Evolutionary conservation across 2,888 invertebrate species (phyloP).

Genomic region (Argyresthia goedartella): DNA sequence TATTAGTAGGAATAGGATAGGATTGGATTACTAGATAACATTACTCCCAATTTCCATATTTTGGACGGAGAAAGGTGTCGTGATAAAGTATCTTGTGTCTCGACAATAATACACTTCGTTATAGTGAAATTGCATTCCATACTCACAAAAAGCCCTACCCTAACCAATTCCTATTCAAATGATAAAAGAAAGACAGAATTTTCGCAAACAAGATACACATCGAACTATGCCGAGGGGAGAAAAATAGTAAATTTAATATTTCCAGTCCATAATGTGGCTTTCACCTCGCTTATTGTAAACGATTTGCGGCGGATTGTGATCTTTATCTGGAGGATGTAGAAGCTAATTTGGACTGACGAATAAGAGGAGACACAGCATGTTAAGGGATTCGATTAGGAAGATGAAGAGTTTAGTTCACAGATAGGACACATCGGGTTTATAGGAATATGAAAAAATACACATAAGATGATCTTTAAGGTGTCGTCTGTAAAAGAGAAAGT

Average conservation of each 20-base stretch:
- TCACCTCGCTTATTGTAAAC: neutral
- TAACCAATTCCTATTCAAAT: neutral
- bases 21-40: too few relatives aligned
- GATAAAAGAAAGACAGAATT: neutral
- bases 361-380: neutral
- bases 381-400: neutral
- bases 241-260: conserved; percentile 29
- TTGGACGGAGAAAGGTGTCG: too few relatives aligned
- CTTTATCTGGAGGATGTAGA: neutral
- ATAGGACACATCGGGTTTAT: neutral
- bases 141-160: too few relatives aligned
- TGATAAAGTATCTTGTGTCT: too few relatives aligned
- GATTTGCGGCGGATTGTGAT: neutral
- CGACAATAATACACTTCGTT: too few relatives aligned
- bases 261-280: conserved; percentile 28
- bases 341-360: neutral
- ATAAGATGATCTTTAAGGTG: too few relatives aligned
- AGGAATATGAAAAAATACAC: too few relatives aligned
- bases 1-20: too few relatives aligned
- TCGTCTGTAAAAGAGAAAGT: too few relatives aligned
- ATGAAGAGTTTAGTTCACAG: neutral
- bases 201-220: conserved; percentile 9
- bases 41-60: too few relatives aligned
- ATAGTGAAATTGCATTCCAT: too few relatives aligned
- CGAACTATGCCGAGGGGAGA: conserved; percentile 19